Evolutionary conservation across 2,797 vertebrate species (phyloP).

Genomic region (Gephyroberyx darwinii): DNA sequence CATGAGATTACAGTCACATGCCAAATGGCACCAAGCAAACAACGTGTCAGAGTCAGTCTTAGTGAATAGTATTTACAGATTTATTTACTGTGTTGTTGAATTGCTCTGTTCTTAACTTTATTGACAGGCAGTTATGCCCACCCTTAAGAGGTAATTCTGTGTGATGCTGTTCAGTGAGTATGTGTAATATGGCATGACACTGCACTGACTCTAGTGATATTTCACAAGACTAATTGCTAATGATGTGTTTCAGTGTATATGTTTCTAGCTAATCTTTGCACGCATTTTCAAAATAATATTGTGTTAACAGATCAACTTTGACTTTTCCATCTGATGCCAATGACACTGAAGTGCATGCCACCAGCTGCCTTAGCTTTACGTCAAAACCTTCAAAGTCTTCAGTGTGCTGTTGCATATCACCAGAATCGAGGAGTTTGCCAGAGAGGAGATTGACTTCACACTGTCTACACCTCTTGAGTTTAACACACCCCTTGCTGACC

Average conservation of each 20-base stretch:
- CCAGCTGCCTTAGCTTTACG: neutral
- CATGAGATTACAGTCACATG: neutral
- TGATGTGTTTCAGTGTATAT: neutral
- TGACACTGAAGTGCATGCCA: neutral
- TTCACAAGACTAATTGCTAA: conserved; percentile 16
- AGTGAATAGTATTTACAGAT: conserved; percentile 5
- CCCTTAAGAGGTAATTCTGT: conserved; percentile 87
- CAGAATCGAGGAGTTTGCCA: conserved; percentile 88
- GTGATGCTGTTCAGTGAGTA: conserved; percentile 28
- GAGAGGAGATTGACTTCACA: conserved; percentile 82
- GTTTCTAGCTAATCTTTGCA: neutral
- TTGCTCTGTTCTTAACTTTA: conserved; percentile 56
- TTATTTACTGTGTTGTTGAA: conserved; percentile 22
- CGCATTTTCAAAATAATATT: neutral
- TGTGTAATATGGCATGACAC: conserved; percentile 27
- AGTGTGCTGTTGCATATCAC: conserved; percentile 14
- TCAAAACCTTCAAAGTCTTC: neutral
- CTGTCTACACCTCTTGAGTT: conserved; percentile 84
- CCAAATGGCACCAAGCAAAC: too few relatives aligned
- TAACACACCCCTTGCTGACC: conserved; percentile 82
- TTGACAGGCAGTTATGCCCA: conserved; percentile 84
- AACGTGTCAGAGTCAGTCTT: neutral
- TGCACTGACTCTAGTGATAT: conserved; percentile 26
- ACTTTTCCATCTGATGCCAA: neutral
- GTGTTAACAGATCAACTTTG: neutral